Percentiles rank a stretch among this genome's conserved stretches.
Evolutionary conservation across 2,888 invertebrate species (phyloP).

Genomic region (Nomada ruficornis): DNA sequence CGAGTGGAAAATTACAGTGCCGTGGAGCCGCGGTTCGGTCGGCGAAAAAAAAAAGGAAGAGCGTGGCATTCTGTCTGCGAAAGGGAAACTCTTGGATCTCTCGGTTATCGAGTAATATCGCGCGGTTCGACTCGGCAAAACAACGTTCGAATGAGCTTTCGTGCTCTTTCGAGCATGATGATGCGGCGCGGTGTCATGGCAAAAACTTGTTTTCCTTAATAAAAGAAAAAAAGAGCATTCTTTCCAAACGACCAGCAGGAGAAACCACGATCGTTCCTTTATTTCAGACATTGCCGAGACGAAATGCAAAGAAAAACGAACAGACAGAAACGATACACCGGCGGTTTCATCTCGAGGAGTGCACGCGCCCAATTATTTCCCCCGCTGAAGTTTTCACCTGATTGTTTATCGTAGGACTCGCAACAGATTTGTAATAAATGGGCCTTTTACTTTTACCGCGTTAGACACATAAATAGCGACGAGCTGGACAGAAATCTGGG

Average conservation of each 20-base stretch:
- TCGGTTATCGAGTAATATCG: conserved; percentile 46
- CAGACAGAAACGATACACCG: neutral
- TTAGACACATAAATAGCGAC: conserved; percentile 43
- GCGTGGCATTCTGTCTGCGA: conserved; percentile 65
- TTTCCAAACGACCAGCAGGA: conserved; percentile 13
- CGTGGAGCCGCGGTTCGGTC: conserved; percentile 18
- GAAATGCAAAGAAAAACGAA: neutral
- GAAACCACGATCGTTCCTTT: conserved; percentile 11
- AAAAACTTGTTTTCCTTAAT: conserved; percentile 19
- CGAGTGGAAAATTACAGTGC: conserved; percentile 68
- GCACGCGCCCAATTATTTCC: conserved; percentile 37
- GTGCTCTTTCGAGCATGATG: conserved; percentile 17
- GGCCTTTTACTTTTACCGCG: conserved; percentile 52
- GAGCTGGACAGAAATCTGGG: conserved; percentile 51
- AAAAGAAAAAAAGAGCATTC: neutral
- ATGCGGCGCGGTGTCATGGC: neutral
- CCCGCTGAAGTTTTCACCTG: conserved; percentile 34
- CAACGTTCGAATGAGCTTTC: conserved; percentile 30
- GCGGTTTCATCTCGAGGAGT: conserved; percentile 11
- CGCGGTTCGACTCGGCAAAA: conserved; percentile 23
- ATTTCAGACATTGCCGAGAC: neutral
- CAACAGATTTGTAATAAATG: conserved; percentile 57
- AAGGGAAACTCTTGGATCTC: conserved; percentile 63
- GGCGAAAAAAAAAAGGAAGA: conserved; percentile 56
- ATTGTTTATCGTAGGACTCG: conserved; percentile 44